phyloP scores from a whole-genome alignment of 2,888 invertebrate genomes.

The Nephrocerus scutellatus region DNA sequence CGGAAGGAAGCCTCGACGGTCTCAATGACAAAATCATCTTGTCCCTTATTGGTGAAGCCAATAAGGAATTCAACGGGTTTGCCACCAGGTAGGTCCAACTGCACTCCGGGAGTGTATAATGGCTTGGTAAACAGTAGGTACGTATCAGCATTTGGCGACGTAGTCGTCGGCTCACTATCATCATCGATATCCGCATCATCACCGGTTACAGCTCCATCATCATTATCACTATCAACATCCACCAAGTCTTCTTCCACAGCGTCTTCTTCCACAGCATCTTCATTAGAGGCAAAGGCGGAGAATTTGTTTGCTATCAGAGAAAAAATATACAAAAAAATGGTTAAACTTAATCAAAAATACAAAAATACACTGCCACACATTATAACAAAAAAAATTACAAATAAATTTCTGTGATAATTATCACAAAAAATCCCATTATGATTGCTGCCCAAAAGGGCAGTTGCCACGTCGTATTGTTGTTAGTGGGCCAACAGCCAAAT shows the following conservation, averaged over 20 bases:
- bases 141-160: conserved; percentile 88
- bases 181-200: conserved; percentile 54
- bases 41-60: conserved; percentile 92
- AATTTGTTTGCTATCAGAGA: conserved; percentile 49
- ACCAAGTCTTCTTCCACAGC: conserved; percentile 62
- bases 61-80: conserved; percentile 89
- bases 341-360: neutral
- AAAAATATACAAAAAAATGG: conserved; percentile 17
- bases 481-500: conserved; percentile 10
- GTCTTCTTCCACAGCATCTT: conserved; percentile 28
- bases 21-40: conserved; percentile 84
- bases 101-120: conserved; percentile 54
- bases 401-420: no score
- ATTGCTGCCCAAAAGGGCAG: conserved; percentile 2
- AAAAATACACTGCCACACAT: neutral
- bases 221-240: conserved; percentile 62
- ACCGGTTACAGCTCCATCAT: conserved; percentile 56
- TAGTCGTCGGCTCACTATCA: conserved; percentile 54
- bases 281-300: conserved; percentile 49
- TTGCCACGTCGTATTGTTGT: conserved; percentile 14
- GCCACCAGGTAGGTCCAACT: conserved; percentile 70
- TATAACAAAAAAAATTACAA: no score
- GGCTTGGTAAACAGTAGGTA: conserved; percentile 84
- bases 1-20: conserved; percentile 95
- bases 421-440: conserved; percentile 1